These are phyloP conservation scores for Pardosa pseudoannulata DNA, from an alignment of 2,888 invertebrate genomes.

Conservation along the genomic window DNA sequence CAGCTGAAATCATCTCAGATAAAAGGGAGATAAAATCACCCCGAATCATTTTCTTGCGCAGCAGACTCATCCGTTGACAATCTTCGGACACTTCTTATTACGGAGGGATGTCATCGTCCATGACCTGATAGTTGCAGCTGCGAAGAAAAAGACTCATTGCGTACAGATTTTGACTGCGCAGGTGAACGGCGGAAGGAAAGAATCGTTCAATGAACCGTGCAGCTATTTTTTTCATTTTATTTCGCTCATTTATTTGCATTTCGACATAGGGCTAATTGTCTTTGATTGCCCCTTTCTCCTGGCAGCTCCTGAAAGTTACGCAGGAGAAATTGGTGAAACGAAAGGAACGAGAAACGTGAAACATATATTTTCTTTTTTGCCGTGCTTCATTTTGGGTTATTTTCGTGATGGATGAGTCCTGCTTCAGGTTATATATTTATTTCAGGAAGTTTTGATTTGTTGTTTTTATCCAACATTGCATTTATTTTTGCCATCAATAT, in stretches of 20 bases:
- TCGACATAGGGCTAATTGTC: slow-evolving; percentile 5
- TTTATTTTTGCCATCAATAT: no score
- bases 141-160: slow-evolving; percentile 10
- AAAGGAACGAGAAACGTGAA: no score
- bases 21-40: background rate
- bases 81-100: slow-evolving; percentile 13
- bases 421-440: no score
- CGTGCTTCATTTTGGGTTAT: no score
- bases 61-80: background rate
- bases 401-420: no score
- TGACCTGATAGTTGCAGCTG: slow-evolving; percentile 4
- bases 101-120: background rate
- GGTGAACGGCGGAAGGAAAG: background rate
- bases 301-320: no score
- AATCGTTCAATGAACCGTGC: slow-evolving; percentile 7
- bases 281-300: background rate
- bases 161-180: slow-evolving; percentile 1
- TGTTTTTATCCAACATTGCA: no score
- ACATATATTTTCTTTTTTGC: no score
- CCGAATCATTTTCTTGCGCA: background rate
- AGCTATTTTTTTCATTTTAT: background rate
- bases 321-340: no score
- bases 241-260: slow-evolving; percentile 13
- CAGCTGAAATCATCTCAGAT: no score
- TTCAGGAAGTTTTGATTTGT: no score